Percentiles rank a stretch among this genome's conserved stretches.
Conservation (phyloP, 1,140 invertebrate species). For the Drosophila funebris region DNA sequence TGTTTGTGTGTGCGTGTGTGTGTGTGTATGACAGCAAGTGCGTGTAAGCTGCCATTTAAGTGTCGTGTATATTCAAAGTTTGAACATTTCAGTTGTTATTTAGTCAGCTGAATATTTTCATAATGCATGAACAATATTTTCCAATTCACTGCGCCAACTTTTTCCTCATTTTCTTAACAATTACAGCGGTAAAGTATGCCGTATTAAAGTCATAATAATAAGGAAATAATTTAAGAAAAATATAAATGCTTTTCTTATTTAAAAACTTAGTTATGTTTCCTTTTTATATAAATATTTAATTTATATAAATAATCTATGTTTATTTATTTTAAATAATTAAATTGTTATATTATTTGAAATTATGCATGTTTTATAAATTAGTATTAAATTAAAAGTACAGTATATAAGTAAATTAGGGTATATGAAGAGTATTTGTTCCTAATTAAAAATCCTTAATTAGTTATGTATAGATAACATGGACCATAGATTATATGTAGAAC, state of each 20-base stretch:
- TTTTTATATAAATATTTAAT: not conserved
- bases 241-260: not conserved
- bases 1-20: not conserved
- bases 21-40: not conserved
- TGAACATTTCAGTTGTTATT: not conserved
- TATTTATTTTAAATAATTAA: no score
- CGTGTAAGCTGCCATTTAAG: conserved; percentile 2
- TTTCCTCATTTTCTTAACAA: not conserved
- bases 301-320: no score
- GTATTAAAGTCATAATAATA: not conserved
- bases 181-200: not conserved
- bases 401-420: no score
- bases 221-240: not conserved
- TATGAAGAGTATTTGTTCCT: no score
- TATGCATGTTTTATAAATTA: no score
- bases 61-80: not conserved
- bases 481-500: no score
- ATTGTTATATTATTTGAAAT: no score
- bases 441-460: no score
- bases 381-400: no score
- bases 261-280: no score
- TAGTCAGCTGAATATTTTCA: not conserved
- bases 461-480: no score
- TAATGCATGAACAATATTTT: not conserved
- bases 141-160: not conserved